Conservation (phyloP, 1,140 invertebrate species). For the Saxidomus purpurata region DNA sequence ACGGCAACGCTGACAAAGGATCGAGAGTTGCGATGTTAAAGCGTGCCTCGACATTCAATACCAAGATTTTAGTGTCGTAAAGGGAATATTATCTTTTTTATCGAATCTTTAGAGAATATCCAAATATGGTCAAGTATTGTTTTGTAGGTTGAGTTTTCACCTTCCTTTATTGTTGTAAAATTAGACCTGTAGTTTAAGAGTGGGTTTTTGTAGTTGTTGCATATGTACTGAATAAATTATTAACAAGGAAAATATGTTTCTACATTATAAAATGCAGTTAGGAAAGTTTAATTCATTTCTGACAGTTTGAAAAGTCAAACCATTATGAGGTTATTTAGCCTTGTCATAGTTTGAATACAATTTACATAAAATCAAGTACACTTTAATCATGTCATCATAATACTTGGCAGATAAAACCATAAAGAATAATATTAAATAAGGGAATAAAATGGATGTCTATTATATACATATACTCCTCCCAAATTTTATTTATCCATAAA, state of each 20-base stretch:
- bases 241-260: background rate
- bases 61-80: conserved; percentile 21
- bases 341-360: conserved; percentile 6
- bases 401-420: no score
- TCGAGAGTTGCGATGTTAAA: conserved; percentile 31
- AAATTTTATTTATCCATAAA: no score
- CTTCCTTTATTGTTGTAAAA: background rate
- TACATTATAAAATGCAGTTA: background rate
- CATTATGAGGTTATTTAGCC: background rate
- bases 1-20: conserved; percentile 35
- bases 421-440: no score
- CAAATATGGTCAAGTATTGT: conserved; percentile 1
- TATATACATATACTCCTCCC: background rate
- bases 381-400: background rate
- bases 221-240: background rate
- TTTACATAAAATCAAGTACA: conserved; percentile 15
- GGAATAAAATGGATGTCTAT: no score
- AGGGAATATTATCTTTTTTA: conserved; percentile 38
- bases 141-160: background rate
- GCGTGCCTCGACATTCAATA: conserved; percentile 36
- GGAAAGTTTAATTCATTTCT: background rate
- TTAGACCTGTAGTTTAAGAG: background rate
- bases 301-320: conserved; percentile 31
- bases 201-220: background rate
- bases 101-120: conserved; percentile 7